Evolutionary conservation across 2,888 invertebrate genomes (phyloP), one percentile per base, ranked within the genome.

Genomic region (Pedicia rivosa): DNA sequence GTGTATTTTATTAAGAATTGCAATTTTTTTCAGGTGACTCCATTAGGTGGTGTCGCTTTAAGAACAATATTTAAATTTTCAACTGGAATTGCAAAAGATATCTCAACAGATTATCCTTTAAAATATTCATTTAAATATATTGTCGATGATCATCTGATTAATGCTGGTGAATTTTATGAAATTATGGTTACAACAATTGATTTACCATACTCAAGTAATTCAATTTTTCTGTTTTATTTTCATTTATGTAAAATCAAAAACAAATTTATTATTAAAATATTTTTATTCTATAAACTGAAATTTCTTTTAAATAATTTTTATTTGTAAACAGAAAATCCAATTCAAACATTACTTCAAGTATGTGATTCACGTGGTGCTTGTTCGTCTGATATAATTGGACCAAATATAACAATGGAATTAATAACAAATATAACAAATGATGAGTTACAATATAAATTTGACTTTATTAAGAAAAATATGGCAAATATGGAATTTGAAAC

Each of bases 51-150:
- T 3, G 19, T 24, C 13, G 16, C 35, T 4, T 13, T 35, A 19
- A 12, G 15, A 35, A 35, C 35, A 12, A 13, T 35, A 9, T 35
- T 35, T n/a, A 13, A 20, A 35, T 35, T 35, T 35, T 33, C 40
- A 28, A 32, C 30, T 10, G 36, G 36, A 8, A 37, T 30, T n/a
- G 36, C 31, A 5, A 36, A 36, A 10, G 36, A 31, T 13, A 22
- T 12, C 6, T 10, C 15, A 27, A 19, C 7, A n/a, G 28, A 33
- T 19, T 33, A 27, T 13, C 31, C 30, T 9, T 16, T 36, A 7
- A 31, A 30, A 15, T 36, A 36, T 13, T 9, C 5, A 7, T 36
- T 31, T 17, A 16, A 25, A 9, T 30, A 36, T 10, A 16, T 7
- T 5, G 15, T 36, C 6, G 24, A 24, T 15, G 24, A 25, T 4